Conservation (phyloP, 2,797 vertebrate genomes). For the Phalloptychus januarius region DNA sequence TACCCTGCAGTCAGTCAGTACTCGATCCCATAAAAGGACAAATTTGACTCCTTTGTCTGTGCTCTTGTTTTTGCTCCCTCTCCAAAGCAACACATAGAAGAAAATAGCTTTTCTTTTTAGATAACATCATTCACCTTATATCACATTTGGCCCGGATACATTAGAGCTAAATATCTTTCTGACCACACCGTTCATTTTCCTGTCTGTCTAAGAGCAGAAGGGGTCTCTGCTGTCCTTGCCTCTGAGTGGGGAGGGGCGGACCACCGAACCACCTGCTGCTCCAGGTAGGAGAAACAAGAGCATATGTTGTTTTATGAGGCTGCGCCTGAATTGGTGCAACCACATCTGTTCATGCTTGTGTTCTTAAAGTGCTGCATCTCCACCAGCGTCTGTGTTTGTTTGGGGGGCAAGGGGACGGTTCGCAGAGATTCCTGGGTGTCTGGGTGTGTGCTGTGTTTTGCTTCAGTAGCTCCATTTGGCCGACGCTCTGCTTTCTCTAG, state of each 20-base stretch:
- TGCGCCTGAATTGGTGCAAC: constrained; percentile 49
- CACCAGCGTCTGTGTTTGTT: constrained; percentile 50
- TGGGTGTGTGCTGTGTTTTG: constrained; percentile 70
- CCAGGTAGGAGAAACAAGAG: constrained; percentile 68
- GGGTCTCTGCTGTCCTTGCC: constrained; percentile 13
- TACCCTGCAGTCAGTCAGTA: not conserved
- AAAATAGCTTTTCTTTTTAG: not conserved
- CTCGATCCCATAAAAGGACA: not conserved
- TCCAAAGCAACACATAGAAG: not conserved
- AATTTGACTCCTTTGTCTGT: not conserved
- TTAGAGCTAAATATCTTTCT: not conserved
- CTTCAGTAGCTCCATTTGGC: constrained; percentile 74
- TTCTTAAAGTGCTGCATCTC: constrained; percentile 49
- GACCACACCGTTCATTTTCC: constrained; percentile 20
- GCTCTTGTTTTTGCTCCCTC: not conserved
- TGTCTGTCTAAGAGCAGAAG: constrained; percentile 30
- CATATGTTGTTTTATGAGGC: constrained; percentile 72
- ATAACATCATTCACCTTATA: not conserved
- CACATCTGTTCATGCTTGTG: constrained; percentile 54
- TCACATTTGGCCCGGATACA: not conserved
- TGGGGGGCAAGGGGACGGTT: constrained; percentile 31
- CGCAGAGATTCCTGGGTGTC: constrained; percentile 59
- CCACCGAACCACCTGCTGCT: constrained; percentile 73
- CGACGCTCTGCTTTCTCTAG: constrained; percentile 41
- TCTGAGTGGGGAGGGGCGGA: constrained; percentile 35